phyloP scores from a whole-genome alignment of 2,113 vertebrate genomes.

The Falco punctatus region DNA sequence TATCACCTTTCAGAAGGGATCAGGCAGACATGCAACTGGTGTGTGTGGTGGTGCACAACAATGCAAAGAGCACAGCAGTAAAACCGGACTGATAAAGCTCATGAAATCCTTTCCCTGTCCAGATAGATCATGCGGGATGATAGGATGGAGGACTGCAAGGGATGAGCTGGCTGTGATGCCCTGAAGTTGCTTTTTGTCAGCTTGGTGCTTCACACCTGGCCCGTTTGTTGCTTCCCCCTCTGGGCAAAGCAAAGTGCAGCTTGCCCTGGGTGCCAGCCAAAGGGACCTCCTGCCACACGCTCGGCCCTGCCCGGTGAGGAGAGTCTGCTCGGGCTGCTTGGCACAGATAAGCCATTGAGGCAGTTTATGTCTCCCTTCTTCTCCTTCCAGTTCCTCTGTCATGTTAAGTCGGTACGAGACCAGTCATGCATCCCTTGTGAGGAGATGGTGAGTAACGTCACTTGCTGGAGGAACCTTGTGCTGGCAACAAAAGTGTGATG shows the following conservation, averaged over 20 bases:
- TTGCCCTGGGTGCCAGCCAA: not conserved
- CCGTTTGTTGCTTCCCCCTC: not conserved
- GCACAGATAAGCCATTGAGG: accelerated
- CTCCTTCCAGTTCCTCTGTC: conserved; percentile 85
- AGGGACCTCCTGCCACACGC: not conserved
- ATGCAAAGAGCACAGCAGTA: not conserved
- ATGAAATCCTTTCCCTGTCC: not conserved
- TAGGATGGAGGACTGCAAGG: not conserved
- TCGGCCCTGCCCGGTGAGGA: accelerated
- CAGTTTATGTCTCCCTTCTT: not conserved
- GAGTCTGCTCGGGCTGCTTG: not conserved
- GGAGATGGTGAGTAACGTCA: conserved; percentile 81
- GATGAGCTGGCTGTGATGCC: not conserved
- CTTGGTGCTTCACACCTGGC: not conserved
- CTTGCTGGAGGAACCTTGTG: not conserved
- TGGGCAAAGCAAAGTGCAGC: not conserved
- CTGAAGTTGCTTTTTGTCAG: not conserved
- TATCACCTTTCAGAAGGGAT: not conserved
- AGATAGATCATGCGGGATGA: accelerated
- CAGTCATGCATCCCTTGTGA: conserved; percentile 85
- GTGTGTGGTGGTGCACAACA: not conserved
- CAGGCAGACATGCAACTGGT: not conserved
- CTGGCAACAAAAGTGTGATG: not conserved
- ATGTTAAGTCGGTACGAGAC: conserved; percentile 83
- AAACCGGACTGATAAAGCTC: not conserved